Base-by-base conservation (phyloP, 2,113 vertebrate species). In the Junco hyemalis region DNA sequence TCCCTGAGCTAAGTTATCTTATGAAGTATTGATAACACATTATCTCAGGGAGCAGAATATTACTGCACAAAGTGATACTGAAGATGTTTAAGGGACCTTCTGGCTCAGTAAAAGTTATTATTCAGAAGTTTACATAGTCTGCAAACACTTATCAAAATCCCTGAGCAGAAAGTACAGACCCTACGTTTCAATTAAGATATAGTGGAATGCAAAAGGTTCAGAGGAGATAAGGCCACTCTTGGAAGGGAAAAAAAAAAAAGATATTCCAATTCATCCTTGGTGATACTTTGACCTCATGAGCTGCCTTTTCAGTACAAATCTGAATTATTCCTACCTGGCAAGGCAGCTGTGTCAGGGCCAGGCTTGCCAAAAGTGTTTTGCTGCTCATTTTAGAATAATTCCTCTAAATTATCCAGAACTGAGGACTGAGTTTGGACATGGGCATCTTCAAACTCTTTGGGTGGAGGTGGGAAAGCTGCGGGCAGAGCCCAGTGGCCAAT, bases 71-170 rank as follows among this genome's bases (percentile, higher is more conserved):
- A 95, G 93, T 89, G 98, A 98, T 98, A 98, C 97, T 97, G 93
- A 90, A 96, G 93, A 97, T 96, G 91, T 96, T 96, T 88, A 92
- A 97, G 96, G 95, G 95, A 97, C 88, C 96, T 97, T 92, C 95
- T 96, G 95, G 92, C 95, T 97, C 50, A 1, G 83, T 97, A 86
- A 96, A 97, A 97, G 97, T 98, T 98, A 97, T 98, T 98, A 97
- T 98, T 97, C 92, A 96, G 87, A 98, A 98, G 98, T 98, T 98
- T 98, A 98, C 96, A 96, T 47, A 97, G 97, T 97, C 96, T 97
- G 96, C 93, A 96, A 98, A 97, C 93, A 97, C 96, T 98, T 98
- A 98, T 98, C 98, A 98, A 97, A 98, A 97, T 96, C 97, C 97
- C 97, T 98, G 97, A 96, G 92, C 96, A 97, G 93, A 98, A 98